Evolutionary conservation across 2,113 vertebrate genomes (phyloP).

Genomic region (Pelecanus crispus): DNA sequence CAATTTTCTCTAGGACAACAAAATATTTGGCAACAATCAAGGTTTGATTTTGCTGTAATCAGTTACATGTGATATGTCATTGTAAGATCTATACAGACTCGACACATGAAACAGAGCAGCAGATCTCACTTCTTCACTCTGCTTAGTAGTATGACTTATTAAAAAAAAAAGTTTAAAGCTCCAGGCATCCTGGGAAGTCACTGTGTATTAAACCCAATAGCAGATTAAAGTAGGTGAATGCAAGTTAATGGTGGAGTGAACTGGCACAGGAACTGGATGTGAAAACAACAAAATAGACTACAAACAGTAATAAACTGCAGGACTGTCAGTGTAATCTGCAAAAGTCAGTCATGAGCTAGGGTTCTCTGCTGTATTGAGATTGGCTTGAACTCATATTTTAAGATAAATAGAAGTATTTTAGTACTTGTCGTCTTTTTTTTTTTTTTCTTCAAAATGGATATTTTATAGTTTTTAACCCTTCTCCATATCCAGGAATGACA

Average conservation of each 20-base stretch:
- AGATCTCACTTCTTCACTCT: neutral
- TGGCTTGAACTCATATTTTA: neutral
- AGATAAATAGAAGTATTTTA: neutral
- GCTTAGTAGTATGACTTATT: neutral
- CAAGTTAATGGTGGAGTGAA: neutral
- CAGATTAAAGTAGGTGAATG: neutral
- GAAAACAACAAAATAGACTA: neutral
- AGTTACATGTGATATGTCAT: neutral
- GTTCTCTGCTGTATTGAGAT: neutral
- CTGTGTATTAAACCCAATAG: neutral
- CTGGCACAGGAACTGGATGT: neutral
- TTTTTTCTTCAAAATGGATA: neutral
- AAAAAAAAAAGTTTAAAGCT: neutral
- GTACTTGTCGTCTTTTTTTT: neutral
- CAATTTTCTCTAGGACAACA: neutral
- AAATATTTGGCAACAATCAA: neutral
- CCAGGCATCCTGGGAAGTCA: neutral
- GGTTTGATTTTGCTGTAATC: neutral
- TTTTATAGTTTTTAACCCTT: neutral
- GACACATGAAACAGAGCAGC: neutral
- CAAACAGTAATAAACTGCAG: neutral
- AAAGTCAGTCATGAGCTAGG: neutral
- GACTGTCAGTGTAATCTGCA: neutral
- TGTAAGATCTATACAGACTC: neutral
- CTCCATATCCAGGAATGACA: neutral